Conservation (phyloP, 1,140 invertebrate genomes). For the Artemia franciscana region DNA sequence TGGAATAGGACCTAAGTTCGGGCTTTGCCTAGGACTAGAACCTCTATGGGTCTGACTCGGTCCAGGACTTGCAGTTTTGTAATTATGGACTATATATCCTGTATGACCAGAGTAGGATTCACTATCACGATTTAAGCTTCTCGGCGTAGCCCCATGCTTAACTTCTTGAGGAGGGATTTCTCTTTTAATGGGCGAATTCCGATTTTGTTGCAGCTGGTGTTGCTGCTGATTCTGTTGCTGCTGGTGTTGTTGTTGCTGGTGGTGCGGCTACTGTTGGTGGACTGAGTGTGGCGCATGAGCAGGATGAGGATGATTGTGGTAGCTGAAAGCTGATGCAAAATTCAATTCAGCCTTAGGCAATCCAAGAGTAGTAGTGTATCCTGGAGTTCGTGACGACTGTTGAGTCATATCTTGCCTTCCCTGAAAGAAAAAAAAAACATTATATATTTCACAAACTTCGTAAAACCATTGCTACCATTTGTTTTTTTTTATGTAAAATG, state of each 20-base stretch:
- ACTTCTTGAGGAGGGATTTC: constrained; percentile 3
- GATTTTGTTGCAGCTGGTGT: constrained; percentile 4
- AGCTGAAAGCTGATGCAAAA: not conserved
- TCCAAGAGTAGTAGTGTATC: not conserved
- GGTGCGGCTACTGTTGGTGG: not conserved
- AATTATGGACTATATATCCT: not conserved
- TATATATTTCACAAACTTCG: too few species aligned
- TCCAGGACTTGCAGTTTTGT: not conserved
- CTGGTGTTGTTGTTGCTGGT: constrained; percentile 6
- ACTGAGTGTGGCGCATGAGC: not conserved
- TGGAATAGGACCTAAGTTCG: not conserved
- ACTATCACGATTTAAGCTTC: not conserved
- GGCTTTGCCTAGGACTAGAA: not conserved
- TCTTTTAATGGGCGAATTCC: constrained; percentile 6
- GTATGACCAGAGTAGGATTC: not conserved
- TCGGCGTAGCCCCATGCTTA: not conserved
- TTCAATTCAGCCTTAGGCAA: not conserved
- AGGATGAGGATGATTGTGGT: not conserved
- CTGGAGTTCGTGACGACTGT: not conserved
- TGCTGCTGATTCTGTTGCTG: constrained; percentile 6
- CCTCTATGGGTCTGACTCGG: not conserved
- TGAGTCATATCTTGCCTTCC: not conserved
- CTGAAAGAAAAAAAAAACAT: not conserved
- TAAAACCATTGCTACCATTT: too few species aligned
- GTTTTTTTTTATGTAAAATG: too few species aligned